A percentile compares a stretch with the other conserved stretches of the same genome.
These are phyloP conservation scores for Chitala chitala DNA, from an alignment of 2,113 vertebrate species.

Conservation along the genomic window DNA sequence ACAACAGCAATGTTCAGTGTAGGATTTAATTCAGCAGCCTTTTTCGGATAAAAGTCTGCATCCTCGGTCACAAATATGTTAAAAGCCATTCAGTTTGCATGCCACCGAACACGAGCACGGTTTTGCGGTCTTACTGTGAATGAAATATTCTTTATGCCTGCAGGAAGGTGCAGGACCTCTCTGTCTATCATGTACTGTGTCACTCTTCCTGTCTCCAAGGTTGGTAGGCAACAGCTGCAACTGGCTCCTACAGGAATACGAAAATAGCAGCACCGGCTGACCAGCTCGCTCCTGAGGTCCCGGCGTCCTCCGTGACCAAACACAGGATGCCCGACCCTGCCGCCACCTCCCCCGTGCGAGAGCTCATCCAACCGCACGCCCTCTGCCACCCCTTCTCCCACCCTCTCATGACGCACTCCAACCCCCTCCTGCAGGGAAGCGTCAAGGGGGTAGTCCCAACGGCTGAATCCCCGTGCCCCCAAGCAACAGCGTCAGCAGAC, in stretches of 20 bases:
- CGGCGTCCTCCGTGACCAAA: constrained; percentile 43
- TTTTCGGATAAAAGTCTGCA: too few relatives aligned
- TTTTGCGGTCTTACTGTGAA: background rate
- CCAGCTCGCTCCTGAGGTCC: constrained; percentile 50
- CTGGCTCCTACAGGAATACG: constrained; percentile 47
- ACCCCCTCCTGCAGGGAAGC: background rate
- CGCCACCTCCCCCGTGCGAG: background rate
- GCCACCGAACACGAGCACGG: too few relatives aligned
- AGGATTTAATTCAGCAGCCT: too few relatives aligned
- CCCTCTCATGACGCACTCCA: background rate
- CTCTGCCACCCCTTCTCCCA: background rate
- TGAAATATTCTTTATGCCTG: background rate
- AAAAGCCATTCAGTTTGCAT: background rate
- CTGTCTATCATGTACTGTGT: background rate
- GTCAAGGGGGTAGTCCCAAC: background rate
- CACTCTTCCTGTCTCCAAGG: constrained; percentile 32
- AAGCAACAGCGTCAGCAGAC: background rate
- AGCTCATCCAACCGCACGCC: background rate
- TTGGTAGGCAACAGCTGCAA: constrained; percentile 42
- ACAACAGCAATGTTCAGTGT: too few relatives aligned
- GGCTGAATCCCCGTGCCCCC: background rate
- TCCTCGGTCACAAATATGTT: background rate
- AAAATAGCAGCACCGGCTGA: constrained; percentile 41
- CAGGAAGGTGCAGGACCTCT: background rate
- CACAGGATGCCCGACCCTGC: background rate